Conservation (phyloP, 2,113 vertebrate species). For the Microcebus jonahi region DNA sequence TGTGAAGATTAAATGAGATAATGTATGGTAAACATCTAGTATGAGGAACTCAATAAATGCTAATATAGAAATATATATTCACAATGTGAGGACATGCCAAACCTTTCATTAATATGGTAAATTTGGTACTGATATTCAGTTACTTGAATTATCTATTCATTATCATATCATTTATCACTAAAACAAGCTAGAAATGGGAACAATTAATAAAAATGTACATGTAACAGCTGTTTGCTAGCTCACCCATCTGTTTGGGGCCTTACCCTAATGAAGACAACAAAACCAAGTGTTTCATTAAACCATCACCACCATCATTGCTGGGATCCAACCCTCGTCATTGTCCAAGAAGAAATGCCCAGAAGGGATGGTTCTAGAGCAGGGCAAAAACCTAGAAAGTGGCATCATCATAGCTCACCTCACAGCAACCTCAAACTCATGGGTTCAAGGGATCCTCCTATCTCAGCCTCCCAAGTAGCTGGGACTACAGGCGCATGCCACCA, state of each 20-base stretch:
- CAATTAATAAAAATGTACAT: neutral
- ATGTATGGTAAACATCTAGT: neutral
- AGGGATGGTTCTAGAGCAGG: neutral
- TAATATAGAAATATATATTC: neutral
- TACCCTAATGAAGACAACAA: neutral
- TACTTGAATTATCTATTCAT: neutral
- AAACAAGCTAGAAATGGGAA: neutral
- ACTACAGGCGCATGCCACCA: no score
- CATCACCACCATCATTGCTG: neutral
- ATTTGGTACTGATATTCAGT: neutral
- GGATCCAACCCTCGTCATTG: neutral
- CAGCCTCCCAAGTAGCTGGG: no score
- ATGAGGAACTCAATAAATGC: neutral
- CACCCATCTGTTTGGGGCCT: neutral
- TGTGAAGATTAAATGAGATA: conserved; percentile 5
- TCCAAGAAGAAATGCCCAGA: neutral
- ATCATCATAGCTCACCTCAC: no score
- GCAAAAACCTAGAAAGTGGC: neutral
- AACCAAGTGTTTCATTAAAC: neutral
- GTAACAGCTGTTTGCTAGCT: neutral
- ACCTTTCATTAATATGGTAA: neutral
- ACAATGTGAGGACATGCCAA: neutral
- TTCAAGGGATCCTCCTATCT: no score
- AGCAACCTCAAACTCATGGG: no score
- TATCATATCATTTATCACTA: neutral